Percentiles rank a stretch among this genome's conserved stretches.
These are phyloP conservation scores for Andrena haemorrhoa DNA, from an alignment of 2,888 invertebrate genomes.

Conservation along the genomic window DNA sequence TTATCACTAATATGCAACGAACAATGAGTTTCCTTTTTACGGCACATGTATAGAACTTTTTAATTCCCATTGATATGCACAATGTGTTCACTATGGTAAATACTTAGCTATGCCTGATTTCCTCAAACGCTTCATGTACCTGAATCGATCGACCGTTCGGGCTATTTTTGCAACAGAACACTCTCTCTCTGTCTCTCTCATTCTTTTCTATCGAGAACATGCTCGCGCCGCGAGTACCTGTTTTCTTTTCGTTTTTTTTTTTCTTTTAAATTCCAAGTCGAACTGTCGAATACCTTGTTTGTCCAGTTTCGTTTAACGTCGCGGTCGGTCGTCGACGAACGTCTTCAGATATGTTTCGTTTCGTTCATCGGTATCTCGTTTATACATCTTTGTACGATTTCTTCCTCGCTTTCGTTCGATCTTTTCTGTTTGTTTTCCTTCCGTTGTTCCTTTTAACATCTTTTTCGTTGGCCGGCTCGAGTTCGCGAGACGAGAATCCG, in stretches of 20 bases:
- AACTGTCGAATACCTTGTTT: conserved; percentile 65
- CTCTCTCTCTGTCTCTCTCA: conserved; percentile 78
- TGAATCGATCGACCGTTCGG: conserved; percentile 84
- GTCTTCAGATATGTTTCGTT: conserved; percentile 36
- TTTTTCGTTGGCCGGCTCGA: conserved; percentile 19
- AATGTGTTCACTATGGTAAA: conserved; percentile 85
- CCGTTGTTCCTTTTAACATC: conserved; percentile 51
- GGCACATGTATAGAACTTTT: conserved; percentile 87
- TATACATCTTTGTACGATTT: conserved; percentile 46
- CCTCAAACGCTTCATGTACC: conserved; percentile 85
- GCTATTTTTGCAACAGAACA: conserved; percentile 80
- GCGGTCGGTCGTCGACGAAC: conserved; percentile 50
- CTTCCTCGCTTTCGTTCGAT: conserved; percentile 29
- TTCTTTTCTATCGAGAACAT: conserved; percentile 73
- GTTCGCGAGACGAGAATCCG: not conserved
- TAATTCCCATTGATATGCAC: conserved; percentile 85
- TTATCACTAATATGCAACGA: conserved; percentile 84
- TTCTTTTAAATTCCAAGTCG: conserved; percentile 64
- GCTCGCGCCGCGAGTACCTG: conserved; percentile 74
- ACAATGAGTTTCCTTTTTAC: conserved; percentile 88
- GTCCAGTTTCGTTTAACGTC: conserved; percentile 57
- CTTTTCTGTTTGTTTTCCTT: conserved; percentile 46
- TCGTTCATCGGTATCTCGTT: conserved; percentile 31
- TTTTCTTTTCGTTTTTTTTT: conserved; percentile 11
- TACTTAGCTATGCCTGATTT: conserved; percentile 84